Base-by-base conservation (phyloP, 2,113 vertebrate species). In the Actenoides lindsayi region DNA sequence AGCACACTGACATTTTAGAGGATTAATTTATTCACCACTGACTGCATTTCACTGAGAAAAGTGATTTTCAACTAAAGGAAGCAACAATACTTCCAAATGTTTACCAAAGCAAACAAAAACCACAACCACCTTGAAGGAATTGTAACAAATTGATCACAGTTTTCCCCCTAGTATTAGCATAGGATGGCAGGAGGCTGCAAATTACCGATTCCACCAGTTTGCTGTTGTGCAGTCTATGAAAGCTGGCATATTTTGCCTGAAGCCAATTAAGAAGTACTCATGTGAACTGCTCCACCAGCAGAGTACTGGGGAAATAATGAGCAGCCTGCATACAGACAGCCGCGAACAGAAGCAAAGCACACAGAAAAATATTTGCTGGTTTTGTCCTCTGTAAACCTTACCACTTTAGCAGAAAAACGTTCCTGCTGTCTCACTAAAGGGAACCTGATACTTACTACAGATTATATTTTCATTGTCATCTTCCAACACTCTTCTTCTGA, bases 341-440 rank as follows among this genome's bases (percentile, higher is more conserved):
- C 56, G 60, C 67, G 31, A 33, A 13, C 50, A 25, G 44, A 48
- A n/a, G 63, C 48, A 51, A 48, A n/a, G 68, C 59, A 51, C 35
- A 5, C 46, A n/a, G 9, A 16, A 15, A 21, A 21, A 7, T 21
- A 37, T 11, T 1, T 25, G 27, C 0, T 1, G n/a, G 56, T 18
- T 83, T 16, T 23, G 67, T 6, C 20, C 81, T 18, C 63, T n/a
- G 13, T 3, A 4, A 56, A 53, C 10, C 9, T 0, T 2, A 30
- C 30, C 14, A 24, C 56, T 75, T 35, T 11, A 46, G n/a, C 2
- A 9, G 10, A 39, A 56, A 17, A 0, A 41, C 0, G 3, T 1
- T 27, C 16, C 69, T 42, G 57, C 65, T 33, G 4, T 13, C 48
- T 35, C 85, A 9, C 60, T 27, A 17, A 60, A 39, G 18, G 57